phyloP scores from a whole-genome alignment of 2,888 invertebrate genomes.

The Prenolepis imparis region DNA sequence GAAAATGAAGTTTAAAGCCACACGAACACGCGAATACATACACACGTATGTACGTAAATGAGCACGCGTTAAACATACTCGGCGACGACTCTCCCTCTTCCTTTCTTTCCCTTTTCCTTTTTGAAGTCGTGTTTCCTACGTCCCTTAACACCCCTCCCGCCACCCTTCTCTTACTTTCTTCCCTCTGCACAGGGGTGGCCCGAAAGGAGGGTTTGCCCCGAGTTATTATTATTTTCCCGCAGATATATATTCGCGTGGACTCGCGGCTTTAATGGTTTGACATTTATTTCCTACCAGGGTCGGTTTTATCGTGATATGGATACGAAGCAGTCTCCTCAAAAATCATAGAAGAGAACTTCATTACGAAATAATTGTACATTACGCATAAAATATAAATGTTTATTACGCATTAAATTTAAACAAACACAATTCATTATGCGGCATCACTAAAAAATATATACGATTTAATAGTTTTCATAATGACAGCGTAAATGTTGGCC shows the following conservation, averaged over 20 bases:
- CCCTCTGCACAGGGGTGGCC: slow-evolving; percentile 44
- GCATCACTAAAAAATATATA: background rate
- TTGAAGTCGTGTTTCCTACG: slow-evolving; percentile 66
- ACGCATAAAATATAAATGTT: too few species aligned
- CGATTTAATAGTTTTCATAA: slow-evolving; percentile 9
- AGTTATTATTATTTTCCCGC: slow-evolving; percentile 73
- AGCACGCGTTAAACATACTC: slow-evolving; percentile 44
- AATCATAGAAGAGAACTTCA: background rate
- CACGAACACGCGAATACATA: slow-evolving; percentile 6
- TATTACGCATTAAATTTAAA: background rate
- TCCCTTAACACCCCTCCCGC: slow-evolving; percentile 34
- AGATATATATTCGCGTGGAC: slow-evolving; percentile 62
- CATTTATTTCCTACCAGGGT: slow-evolving; percentile 62
- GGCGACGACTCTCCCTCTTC: slow-evolving; percentile 60
- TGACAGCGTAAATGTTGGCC: slow-evolving; percentile 1
- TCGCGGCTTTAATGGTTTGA: slow-evolving; percentile 68
- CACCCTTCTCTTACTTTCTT: slow-evolving; percentile 24
- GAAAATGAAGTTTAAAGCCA: slow-evolving; percentile 15
- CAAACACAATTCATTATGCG: background rate
- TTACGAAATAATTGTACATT: background rate
- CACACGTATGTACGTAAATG: slow-evolving; percentile 2
- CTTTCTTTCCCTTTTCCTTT: slow-evolving; percentile 64
- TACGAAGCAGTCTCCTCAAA: background rate
- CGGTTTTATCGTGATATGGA: slow-evolving; percentile 27
- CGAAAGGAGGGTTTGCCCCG: slow-evolving; percentile 60